phyloP scores from a whole-genome alignment of 2,888 invertebrate species.

The Volucella inflata region DNA sequence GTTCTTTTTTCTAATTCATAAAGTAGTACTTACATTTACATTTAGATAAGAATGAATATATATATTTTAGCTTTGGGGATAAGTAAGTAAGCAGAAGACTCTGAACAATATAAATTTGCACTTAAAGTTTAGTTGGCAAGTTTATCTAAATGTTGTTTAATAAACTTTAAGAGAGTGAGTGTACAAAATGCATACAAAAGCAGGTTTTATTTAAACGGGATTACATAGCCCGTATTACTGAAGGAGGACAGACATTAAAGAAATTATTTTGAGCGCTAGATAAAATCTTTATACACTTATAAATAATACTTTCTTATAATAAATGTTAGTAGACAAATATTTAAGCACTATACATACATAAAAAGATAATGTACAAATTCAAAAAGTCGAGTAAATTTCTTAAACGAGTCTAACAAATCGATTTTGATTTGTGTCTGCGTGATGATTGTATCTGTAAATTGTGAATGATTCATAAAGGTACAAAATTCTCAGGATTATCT shows the following conservation, averaged over 20 bases:
- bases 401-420: no score
- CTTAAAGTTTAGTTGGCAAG: conserved; percentile 32
- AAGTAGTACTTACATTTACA: conserved; percentile 38
- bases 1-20: conserved; percentile 14
- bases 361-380: no score
- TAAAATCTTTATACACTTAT: neutral
- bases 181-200: conserved; percentile 69
- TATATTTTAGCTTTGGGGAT: conserved; percentile 41
- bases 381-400: no score
- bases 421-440: no score
- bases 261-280: conserved; percentile 72
- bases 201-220: conserved; percentile 29
- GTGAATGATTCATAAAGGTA: no score
- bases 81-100: conserved; percentile 63
- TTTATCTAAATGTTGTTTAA: conserved; percentile 4
- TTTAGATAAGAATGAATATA: neutral
- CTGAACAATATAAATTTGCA: conserved; percentile 18
- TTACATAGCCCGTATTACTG: conserved; percentile 46
- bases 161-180: conserved; percentile 45
- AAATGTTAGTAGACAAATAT: neutral
- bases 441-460: no score
- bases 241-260: conserved; percentile 72
- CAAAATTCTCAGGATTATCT: no score
- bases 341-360: no score
- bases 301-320: neutral